Conservation (phyloP, 2,888 invertebrate genomes). For the Pecten maximus region DNA sequence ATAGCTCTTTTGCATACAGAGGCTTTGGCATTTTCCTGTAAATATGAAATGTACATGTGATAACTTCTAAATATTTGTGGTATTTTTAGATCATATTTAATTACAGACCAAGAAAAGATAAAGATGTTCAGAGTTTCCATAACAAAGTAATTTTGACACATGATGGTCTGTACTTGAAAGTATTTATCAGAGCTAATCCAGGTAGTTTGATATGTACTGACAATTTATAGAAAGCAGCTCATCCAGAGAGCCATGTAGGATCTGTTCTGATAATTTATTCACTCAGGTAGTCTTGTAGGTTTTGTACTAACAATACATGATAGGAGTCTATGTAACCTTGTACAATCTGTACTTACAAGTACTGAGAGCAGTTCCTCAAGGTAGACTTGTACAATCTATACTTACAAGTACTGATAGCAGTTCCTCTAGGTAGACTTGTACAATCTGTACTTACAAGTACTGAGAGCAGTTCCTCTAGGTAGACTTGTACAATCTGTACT, state of each 20-base stretch:
- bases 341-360: slow-evolving; percentile 37
- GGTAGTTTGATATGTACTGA: neutral
- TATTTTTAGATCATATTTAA: too few relatives aligned
- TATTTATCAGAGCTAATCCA: neutral
- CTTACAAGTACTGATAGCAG: slow-evolving; percentile 82
- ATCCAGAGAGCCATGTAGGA: slow-evolving; percentile 91
- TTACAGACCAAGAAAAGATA: too few relatives aligned
- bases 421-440: slow-evolving; percentile 89
- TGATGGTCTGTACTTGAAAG: too few relatives aligned
- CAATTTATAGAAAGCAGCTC: slow-evolving; percentile 77
- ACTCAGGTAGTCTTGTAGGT: too few relatives aligned
- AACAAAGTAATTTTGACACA: too few relatives aligned
- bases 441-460: slow-evolving; percentile 85
- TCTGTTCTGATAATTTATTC: too few relatives aligned
- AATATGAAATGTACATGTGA: slow-evolving; percentile 62
- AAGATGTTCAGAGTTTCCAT: too few relatives aligned
- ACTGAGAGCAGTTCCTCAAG: too few relatives aligned
- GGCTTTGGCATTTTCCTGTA: slow-evolving; percentile 94
- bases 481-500: too few relatives aligned
- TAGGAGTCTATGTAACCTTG: too few relatives aligned
- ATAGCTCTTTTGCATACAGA: slow-evolving; percentile 93
- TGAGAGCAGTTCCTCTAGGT: too few relatives aligned
- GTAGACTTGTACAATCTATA: neutral
- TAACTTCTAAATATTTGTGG: neutral
- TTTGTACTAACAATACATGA: too few relatives aligned